Percentiles rank a stretch among this genome's conserved stretches.
Conservation (phyloP, 2,888 invertebrate genomes). For the Crepidodera aurea region DNA sequence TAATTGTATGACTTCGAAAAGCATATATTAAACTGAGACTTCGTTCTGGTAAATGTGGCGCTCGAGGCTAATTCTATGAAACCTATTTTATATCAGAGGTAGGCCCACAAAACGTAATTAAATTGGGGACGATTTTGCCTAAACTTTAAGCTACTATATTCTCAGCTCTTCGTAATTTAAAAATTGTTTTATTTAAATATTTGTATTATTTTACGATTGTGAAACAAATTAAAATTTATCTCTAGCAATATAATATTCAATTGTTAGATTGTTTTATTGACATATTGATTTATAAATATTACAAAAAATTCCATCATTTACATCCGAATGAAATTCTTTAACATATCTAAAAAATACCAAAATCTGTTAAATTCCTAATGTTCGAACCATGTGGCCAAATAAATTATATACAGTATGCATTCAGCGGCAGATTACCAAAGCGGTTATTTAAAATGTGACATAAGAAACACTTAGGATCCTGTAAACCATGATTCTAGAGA, state of each 20-base stretch:
- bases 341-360: neutral
- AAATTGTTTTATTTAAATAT: too few relatives aligned
- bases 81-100: too few relatives aligned
- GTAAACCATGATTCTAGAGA: neutral
- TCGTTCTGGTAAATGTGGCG: too few relatives aligned
- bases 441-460: neutral
- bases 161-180: too few relatives aligned
- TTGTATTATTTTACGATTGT: too few relatives aligned
- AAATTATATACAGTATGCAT: neutral
- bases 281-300: slow-evolving; percentile 1
- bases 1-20: neutral
- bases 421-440: neutral
- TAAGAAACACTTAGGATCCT: neutral
- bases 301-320: too few relatives aligned
- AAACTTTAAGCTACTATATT: too few relatives aligned
- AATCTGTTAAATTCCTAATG: neutral
- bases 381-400: neutral
- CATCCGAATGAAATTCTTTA: neutral
- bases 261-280: neutral
- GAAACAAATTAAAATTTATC: neutral
- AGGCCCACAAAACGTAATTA: too few relatives aligned
- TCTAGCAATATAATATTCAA: neutral
- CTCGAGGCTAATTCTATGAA: too few relatives aligned
- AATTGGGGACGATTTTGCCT: too few relatives aligned
- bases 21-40: too few relatives aligned